Evolutionary conservation across 2,113 vertebrate genomes (phyloP).

Genomic region (Vulpes lagopus): DNA sequence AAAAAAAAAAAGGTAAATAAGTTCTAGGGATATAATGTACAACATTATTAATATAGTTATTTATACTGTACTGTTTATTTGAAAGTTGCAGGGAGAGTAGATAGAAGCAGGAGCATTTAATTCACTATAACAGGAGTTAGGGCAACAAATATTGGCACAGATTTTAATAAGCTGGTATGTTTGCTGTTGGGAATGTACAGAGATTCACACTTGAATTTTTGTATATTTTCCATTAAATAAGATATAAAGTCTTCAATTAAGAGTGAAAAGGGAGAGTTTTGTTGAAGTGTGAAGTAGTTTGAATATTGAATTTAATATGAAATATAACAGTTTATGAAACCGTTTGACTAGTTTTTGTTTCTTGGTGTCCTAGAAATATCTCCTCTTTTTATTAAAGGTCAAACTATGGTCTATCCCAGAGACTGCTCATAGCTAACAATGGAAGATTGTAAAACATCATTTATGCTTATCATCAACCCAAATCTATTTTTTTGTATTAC

Average conservation of each 20-base stretch:
- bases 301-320: background rate
- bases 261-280: background rate
- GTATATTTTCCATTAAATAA: slow-evolving; percentile 3
- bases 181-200: background rate
- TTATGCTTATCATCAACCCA: background rate
- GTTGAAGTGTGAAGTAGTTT: background rate
- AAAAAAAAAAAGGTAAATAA: background rate
- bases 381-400: background rate
- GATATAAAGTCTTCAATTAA: background rate
- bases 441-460: background rate
- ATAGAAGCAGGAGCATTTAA: background rate
- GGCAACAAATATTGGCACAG: background rate
- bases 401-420: background rate
- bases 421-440: background rate
- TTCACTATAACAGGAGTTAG: background rate
- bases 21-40: background rate
- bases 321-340: slow-evolving; percentile 4
- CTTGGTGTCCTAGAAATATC: background rate
- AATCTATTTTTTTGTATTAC: background rate
- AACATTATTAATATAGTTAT: background rate
- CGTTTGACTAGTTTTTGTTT: background rate
- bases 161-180: background rate
- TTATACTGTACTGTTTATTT: background rate
- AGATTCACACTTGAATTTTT: background rate
- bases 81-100: background rate